A percentile compares a stretch with the other conserved stretches of the same genome.
phyloP scores from a whole-genome alignment of 2,113 vertebrate species.

The Larimichthys polyactis region DNA sequence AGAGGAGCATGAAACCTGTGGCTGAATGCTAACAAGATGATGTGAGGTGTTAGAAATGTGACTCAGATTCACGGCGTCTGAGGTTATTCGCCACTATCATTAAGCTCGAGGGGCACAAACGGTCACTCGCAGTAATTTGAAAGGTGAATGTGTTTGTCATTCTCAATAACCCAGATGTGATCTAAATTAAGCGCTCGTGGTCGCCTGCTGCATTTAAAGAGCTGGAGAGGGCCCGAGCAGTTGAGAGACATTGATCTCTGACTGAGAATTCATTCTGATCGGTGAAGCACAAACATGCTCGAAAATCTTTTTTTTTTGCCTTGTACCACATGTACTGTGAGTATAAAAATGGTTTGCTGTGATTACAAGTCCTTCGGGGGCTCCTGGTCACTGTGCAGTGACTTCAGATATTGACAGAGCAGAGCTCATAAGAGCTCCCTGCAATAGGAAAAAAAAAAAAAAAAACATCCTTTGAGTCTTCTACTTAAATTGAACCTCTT shows the following conservation, averaged over 20 bases:
- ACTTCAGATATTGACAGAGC: constrained; percentile 17
- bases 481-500: constrained; percentile 19
- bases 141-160: not conserved
- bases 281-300: constrained; percentile 16
- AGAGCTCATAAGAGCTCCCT: constrained; percentile 14
- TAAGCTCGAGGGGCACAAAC: not conserved
- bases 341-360: constrained; percentile 17
- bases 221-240: not conserved
- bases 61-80: not conserved
- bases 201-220: not conserved
- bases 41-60: not conserved
- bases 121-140: not conserved
- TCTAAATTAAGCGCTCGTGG: not conserved
- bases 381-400: constrained; percentile 1
- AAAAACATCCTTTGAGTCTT: constrained; percentile 12
- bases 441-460: constrained; percentile 5
- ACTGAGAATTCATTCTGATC: constrained; percentile 30
- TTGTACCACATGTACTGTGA: not conserved
- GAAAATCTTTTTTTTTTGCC: not conserved
- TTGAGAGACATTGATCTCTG: constrained; percentile 14
- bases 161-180: not conserved
- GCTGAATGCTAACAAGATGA: constrained; percentile 14
- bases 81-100: constrained; percentile 1
- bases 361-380: not conserved
- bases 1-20: not conserved